Conservation (phyloP, 2,113 vertebrate genomes). For the Sapajus apella region DNA sequence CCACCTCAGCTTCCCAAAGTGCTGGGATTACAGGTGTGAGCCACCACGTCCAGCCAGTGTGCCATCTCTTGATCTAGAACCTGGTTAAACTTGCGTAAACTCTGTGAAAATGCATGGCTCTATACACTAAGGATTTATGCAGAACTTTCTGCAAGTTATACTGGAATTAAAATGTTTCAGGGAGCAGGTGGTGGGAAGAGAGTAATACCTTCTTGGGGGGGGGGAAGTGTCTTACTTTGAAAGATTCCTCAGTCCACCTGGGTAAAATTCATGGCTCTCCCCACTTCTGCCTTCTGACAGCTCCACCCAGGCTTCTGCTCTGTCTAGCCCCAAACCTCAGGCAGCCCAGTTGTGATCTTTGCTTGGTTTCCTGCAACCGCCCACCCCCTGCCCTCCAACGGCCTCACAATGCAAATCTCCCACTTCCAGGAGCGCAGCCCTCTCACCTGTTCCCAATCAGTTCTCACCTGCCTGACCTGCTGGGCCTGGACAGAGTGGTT, state of each 20-base stretch:
- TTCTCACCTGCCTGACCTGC: background rate
- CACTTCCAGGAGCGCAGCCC: background rate
- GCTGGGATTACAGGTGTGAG: too few species aligned
- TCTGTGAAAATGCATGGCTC: background rate
- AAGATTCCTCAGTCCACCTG: background rate
- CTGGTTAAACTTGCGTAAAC: background rate
- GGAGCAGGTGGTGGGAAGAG: background rate
- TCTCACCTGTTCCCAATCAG: background rate
- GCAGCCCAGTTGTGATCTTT: background rate
- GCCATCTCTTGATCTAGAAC: background rate
- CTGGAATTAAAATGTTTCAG: background rate
- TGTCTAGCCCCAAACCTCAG: background rate
- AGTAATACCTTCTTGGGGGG: background rate
- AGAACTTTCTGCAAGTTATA: background rate
- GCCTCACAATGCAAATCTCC: background rate
- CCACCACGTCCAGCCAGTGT: rapidly evolving
- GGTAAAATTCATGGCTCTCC: background rate
- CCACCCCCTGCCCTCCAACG: too few species aligned
- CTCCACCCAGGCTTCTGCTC: background rate
- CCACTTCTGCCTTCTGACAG: background rate
- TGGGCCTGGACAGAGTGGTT: background rate
- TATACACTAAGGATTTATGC: background rate
- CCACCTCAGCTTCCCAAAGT: too few species aligned
- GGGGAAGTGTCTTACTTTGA: background rate
- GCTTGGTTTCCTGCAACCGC: background rate